Conservation (phyloP, 1,140 invertebrate species). For the Leguminivora glycinivorella region DNA sequence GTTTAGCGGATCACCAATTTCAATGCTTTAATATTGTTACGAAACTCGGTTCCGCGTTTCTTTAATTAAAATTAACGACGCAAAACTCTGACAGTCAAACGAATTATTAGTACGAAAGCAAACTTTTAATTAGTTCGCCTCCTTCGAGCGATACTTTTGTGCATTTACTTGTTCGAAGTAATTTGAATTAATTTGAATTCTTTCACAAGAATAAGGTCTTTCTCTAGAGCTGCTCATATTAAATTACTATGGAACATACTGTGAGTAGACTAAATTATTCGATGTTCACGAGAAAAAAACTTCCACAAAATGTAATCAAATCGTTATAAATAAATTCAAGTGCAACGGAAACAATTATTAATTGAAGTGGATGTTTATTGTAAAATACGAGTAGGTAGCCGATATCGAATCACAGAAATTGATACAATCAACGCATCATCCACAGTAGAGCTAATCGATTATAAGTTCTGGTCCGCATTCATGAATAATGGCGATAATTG, state of each 20-base stretch:
- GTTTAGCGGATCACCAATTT: constrained; percentile 77
- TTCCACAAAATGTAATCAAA: background rate
- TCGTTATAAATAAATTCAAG: background rate
- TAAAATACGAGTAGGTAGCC: constrained; percentile 28
- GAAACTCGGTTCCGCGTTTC: constrained; percentile 69
- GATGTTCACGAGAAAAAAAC: background rate
- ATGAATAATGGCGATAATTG: constrained; percentile 35
- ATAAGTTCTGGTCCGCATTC: constrained; percentile 6
- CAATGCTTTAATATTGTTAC: constrained; percentile 78
- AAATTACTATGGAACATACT: constrained; percentile 9
- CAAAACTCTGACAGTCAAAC: constrained; percentile 77
- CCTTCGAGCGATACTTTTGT: constrained; percentile 69
- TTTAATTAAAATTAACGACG: constrained; percentile 79
- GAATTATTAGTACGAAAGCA: constrained; percentile 76
- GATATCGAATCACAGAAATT: constrained; percentile 29
- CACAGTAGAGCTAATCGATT: constrained; percentile 28
- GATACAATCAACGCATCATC: constrained; percentile 37
- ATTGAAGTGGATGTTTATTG: constrained; percentile 17
- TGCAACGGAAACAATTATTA: constrained; percentile 19
- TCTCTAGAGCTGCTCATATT: constrained; percentile 29
- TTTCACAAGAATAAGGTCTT: constrained; percentile 37
- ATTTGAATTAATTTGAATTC: constrained; percentile 66
- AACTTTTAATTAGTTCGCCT: constrained; percentile 77
- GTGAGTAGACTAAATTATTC: constrained; percentile 22
- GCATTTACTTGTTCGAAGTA: constrained; percentile 65